phyloP scores from a whole-genome alignment of 2,888 invertebrate genomes.

The Melinopterus prodromus region DNA sequence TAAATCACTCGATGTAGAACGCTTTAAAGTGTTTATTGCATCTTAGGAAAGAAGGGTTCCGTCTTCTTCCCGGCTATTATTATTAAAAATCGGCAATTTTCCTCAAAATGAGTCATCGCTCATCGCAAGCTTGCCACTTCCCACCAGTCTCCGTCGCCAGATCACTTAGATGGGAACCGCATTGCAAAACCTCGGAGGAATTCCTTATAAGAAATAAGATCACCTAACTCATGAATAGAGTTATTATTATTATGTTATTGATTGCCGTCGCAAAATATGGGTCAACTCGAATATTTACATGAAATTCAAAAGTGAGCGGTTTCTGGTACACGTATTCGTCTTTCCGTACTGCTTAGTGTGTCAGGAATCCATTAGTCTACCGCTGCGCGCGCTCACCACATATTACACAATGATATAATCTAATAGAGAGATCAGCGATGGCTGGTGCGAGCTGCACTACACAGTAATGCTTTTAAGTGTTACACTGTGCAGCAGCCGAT shows the following conservation, averaged over 20 bases:
- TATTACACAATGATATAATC: neutral
- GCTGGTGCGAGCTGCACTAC: neutral
- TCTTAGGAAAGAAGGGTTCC: too few species aligned
- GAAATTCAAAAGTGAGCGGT: neutral
- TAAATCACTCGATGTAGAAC: too few species aligned
- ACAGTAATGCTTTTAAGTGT: conserved; percentile 4
- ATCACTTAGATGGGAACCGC: too few species aligned
- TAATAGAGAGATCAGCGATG: neutral
- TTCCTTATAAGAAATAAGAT: too few species aligned
- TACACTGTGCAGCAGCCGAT: neutral
- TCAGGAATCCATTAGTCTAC: neutral
- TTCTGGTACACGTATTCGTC: neutral
- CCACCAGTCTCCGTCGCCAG: too few species aligned
- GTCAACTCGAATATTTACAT: neutral
- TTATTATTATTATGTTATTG: neutral
- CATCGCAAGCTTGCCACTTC: too few species aligned
- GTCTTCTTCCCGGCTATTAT: too few species aligned
- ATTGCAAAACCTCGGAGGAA: too few species aligned
- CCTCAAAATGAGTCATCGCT: too few species aligned
- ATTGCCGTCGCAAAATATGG: neutral
- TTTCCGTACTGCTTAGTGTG: neutral
- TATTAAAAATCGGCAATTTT: too few species aligned
- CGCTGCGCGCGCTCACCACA: neutral
- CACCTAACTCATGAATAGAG: too few species aligned
- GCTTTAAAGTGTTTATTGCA: too few species aligned